Evolutionary conservation across 1,140 invertebrate species (phyloP), one percentile per base, ranked within the genome.

Genomic region (Lordiphosa clarofinis): DNA sequence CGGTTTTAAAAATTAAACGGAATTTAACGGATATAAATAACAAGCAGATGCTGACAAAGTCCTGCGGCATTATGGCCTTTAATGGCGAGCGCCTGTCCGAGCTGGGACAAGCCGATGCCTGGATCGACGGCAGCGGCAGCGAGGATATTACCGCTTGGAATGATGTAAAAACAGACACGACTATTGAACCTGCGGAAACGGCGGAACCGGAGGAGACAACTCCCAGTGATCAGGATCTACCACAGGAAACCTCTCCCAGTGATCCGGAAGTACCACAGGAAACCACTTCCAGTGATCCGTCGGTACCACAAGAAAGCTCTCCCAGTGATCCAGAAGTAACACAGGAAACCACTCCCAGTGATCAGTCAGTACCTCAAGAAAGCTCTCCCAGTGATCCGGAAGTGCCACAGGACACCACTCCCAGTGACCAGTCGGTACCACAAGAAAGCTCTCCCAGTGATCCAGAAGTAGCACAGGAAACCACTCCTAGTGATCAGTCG

Each of bases 11-110:
- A 13, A 13, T 59, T 39, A 12, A 35, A 11, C 33, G 46, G 56
- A 62, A 56, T 36, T 54, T 76, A 73, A 62, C 24, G 13, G 21
- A 56, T 38, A 33, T 31, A 8, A 31, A 48, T 69, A 37, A 63
- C 46, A 73, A 76, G 12, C 68, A 82, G 76, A 64, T 82, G 37
- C 38, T 84, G 39, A 82, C 67, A 48, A 72, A 76, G 59, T 76
- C 76, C 58, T 69, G 73, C 63, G 68, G 67, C 56, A 67, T 69
- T 35, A 11, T 65, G 55, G 78, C 78, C 13, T 55, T 76, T 21
- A 78, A 68, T 39, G 66, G 70, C 11, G 65, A 81, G 15, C 64
- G 56, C n/a, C 46, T 42, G 2, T 31, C 12, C 4, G 56, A 71
- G 50, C 7, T 71, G 42, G 67, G 12, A 3, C 44, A 67, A 37